phyloP scores from a whole-genome alignment of 2,113 vertebrate genomes.

The Craseonycteris thonglongyai region DNA sequence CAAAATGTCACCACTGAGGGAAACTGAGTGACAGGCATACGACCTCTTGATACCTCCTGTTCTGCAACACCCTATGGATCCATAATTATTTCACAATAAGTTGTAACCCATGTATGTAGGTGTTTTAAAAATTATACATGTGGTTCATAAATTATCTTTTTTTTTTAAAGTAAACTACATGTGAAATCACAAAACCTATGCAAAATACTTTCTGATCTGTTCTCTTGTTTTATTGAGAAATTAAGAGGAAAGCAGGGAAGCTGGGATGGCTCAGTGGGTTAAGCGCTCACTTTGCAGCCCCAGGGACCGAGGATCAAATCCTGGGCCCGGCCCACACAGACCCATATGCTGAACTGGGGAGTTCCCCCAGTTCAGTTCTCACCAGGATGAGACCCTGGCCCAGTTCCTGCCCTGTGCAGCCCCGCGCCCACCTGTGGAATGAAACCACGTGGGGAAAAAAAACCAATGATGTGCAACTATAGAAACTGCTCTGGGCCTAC shows the following conservation, averaged over 20 bases:
- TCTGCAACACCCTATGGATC: background rate
- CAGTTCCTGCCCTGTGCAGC: no score
- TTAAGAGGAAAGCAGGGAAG: background rate
- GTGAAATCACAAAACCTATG: background rate
- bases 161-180: background rate
- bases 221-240: background rate
- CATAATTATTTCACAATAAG: slow-evolving; percentile 9
- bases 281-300: no score
- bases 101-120: background rate
- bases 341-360: no score
- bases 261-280: no score
- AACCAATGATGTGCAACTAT: no score
- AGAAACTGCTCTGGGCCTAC: no score
- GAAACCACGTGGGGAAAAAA: no score
- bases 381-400: no score
- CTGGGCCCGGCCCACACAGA: no score
- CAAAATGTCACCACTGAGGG: background rate
- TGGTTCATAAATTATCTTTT: background rate
- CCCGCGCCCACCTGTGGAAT: no score
- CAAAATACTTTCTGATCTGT: background rate
- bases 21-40: background rate
- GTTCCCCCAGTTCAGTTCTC: no score
- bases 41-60: background rate
- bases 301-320: no score
- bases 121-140: background rate